Conservation (phyloP, 2,113 vertebrate species). For the Anser brachyrhynchus region DNA sequence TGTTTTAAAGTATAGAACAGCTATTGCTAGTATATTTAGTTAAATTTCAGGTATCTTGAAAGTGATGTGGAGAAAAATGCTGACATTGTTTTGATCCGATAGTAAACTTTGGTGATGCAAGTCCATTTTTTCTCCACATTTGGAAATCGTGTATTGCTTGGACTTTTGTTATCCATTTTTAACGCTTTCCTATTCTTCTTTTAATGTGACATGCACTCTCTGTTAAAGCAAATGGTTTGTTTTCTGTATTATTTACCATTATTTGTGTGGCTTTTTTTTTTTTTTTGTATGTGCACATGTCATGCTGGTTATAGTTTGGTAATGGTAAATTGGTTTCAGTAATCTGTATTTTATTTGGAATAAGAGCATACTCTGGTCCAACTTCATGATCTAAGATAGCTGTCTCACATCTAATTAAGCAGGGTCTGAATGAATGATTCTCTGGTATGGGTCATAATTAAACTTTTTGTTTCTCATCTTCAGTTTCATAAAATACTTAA, state of each 20-base stretch:
- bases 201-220: neutral
- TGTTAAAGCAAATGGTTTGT: neutral
- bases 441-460: constrained; percentile 16
- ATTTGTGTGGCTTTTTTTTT: constrained; percentile 5
- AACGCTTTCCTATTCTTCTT: neutral
- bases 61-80: constrained; percentile 8
- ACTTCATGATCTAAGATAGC: constrained; percentile 32
- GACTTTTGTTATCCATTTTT: neutral
- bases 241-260: neutral
- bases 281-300: neutral
- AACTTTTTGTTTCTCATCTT: constrained; percentile 41
- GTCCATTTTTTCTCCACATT: neutral
- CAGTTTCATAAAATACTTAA: constrained; percentile 31
- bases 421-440: constrained; percentile 22
- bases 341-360: constrained; percentile 33
- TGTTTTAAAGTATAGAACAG: neutral
- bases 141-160: neutral
- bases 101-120: neutral
- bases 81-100: neutral
- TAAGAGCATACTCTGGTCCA: neutral
- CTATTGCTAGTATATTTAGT: neutral
- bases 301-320: constrained; percentile 19
- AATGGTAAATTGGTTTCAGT: constrained; percentile 2
- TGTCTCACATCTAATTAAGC: constrained; percentile 21
- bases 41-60: constrained; percentile 26